A percentile compares a stretch with the other conserved stretches of the same genome.
Evolutionary conservation across 2,888 invertebrate genomes (phyloP).

Genomic region (Octodonta nipae): DNA sequence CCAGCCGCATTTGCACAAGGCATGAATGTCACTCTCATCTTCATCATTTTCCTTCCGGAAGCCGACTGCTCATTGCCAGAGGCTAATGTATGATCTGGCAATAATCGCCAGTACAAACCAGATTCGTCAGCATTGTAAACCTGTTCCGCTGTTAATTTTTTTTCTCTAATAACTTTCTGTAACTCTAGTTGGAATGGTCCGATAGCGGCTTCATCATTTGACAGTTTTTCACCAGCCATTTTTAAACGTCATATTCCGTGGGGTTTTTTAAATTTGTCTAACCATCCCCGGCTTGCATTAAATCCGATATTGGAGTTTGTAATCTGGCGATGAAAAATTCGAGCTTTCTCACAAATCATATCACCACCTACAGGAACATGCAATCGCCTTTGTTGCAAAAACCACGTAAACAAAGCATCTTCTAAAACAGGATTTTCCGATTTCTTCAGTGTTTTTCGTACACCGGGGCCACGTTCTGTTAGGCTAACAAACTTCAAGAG

Average conservation of each 20-base stretch:
- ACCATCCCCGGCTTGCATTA: conserved; percentile 15
- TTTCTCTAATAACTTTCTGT: conserved; percentile 7
- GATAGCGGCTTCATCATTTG: conserved; percentile 11
- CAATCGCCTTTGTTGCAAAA: neutral
- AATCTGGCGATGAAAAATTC: too few species aligned
- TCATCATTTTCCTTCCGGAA: too few species aligned
- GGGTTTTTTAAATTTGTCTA: conserved; percentile 16
- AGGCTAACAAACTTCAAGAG: too few species aligned
- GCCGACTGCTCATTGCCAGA: too few species aligned
- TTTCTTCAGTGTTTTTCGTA: neutral
- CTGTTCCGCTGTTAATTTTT: conserved; percentile 10
- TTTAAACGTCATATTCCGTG: conserved; percentile 14
- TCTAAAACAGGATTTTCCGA: neutral
- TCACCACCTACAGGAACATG: neutral
- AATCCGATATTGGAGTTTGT: too few species aligned
- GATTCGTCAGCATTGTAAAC: conserved; percentile 18
- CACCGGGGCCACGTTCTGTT: neutral
- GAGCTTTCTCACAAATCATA: conserved; percentile 3
- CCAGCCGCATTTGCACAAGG: conserved; percentile 1
- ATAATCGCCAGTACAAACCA: conserved; percentile 12
- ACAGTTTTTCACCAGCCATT: conserved; percentile 16
- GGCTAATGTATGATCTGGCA: conserved; percentile 11
- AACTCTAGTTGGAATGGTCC: conserved; percentile 9
- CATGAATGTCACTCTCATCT: conserved; percentile 1
- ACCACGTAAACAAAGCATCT: neutral